Evolutionary conservation across 2,113 vertebrate species (phyloP).

Genomic region (Notothenia coriiceps): DNA sequence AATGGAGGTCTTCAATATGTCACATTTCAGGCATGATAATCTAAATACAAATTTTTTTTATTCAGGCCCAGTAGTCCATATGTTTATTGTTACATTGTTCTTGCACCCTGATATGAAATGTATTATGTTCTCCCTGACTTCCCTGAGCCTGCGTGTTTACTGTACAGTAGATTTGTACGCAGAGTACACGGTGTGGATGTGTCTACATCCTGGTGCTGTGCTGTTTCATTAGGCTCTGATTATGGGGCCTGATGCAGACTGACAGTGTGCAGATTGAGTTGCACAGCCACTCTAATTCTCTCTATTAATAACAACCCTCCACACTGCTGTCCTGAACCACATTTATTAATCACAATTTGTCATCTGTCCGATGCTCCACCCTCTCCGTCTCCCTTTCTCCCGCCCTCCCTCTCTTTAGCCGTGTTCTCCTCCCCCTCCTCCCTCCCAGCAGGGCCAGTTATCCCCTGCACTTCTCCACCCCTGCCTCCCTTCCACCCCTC

Average conservation of each 20-base stretch:
- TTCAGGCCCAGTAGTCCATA: not conserved
- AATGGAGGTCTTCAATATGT: not conserved
- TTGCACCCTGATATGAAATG: constrained; percentile 4
- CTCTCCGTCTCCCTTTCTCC: constrained; percentile 57
- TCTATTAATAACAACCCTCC: constrained; percentile 88
- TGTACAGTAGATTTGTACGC: constrained; percentile 50
- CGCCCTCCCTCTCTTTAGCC: constrained; percentile 42
- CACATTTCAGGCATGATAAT: not conserved
- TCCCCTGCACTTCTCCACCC: constrained; percentile 67
- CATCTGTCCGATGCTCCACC: constrained; percentile 83
- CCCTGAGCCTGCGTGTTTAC: constrained; percentile 35
- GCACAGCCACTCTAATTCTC: constrained; percentile 87
- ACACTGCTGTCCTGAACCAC: constrained; percentile 84
- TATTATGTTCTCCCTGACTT: constrained; percentile 15
- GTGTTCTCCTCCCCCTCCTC: constrained; percentile 45
- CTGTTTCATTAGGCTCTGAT: constrained; percentile 87
- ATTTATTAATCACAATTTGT: constrained; percentile 92
- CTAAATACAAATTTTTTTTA: constrained; percentile 15
- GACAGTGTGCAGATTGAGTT: constrained; percentile 89
- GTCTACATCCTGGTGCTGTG: constrained; percentile 75
- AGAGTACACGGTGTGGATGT: constrained; percentile 47
- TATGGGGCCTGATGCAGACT: constrained; percentile 87
- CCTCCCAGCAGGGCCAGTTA: constrained; percentile 79
- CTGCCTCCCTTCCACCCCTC: constrained; percentile 47
- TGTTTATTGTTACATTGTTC: not conserved